Evolutionary conservation across 2,113 vertebrate species (phyloP).

Genomic region (Lipophrys pholis): DNA sequence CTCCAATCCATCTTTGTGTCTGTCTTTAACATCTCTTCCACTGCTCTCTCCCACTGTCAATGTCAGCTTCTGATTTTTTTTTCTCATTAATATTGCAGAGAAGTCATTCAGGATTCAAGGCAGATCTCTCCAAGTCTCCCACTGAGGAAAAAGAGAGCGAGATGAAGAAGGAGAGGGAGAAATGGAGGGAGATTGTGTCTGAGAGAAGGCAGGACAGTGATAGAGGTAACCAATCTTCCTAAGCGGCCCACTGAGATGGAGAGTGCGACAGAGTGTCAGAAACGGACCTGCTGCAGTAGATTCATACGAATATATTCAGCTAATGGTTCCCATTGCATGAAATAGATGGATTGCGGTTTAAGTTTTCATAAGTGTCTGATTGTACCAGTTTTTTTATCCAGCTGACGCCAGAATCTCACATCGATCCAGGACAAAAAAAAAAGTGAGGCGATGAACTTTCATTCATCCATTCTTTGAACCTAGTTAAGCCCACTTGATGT

Average conservation of each 20-base stretch:
- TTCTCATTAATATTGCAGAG: constrained; percentile 72
- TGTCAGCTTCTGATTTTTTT: constrained; percentile 50
- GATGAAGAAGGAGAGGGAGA: constrained; percentile 3
- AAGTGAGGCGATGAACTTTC: too few relatives aligned
- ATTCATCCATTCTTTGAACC: too few relatives aligned
- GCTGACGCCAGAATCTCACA: too few relatives aligned
- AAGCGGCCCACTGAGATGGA: constrained; percentile 57
- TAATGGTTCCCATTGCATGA: constrained; percentile 59
- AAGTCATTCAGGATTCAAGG: constrained; percentile 58
- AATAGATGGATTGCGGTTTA: constrained; percentile 11
- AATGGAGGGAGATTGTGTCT: constrained; percentile 46
- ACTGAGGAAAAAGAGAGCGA: constrained; percentile 41
- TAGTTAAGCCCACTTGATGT: too few relatives aligned
- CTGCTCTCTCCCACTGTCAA: constrained; percentile 40
- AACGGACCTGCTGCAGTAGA: constrained; percentile 30
- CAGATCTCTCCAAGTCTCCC: constrained; percentile 51
- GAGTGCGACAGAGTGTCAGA: constrained; percentile 42
- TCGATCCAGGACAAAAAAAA: too few relatives aligned
- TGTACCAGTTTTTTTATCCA: constrained; percentile 34
- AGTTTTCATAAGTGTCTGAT: constrained; percentile 46
- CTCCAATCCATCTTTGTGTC: constrained; percentile 47
- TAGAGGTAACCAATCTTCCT: constrained; percentile 64
- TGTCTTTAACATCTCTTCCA: constrained; percentile 40
- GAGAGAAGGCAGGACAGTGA: constrained; percentile 47
- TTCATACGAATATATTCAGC: constrained; percentile 41